Evolutionary conservation across 1,140 invertebrate species (phyloP), one percentile per base, ranked within the genome.

Genomic region (Neodiprion pinetum): DNA sequence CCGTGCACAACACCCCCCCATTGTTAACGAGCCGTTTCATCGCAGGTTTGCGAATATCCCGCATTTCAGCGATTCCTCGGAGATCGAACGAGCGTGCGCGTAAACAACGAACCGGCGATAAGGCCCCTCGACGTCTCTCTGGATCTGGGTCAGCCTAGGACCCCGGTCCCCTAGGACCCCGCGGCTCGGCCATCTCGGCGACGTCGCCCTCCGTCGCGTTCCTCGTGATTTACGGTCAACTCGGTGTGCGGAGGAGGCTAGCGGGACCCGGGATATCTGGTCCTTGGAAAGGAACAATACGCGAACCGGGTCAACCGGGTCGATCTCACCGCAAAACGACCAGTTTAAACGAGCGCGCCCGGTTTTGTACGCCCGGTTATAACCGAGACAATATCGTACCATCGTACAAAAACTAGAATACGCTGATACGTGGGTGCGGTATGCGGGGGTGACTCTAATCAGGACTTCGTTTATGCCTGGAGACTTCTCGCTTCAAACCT

Each of bases 281-380:
- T 83, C 86, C 85, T 87, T 12, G n/a, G 3, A 12, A 61, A 61
- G n/a, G 53, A 61, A 61, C 53, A 61, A 61, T 61, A 9, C 11
- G 53, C 53, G 53, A 61, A 14, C 53, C 11, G 53, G 53, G 53
- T 61, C 53, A 61, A 7, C 53, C 11, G 53, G 53, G 53, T 61
- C 53, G 53, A 61, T 17, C 53, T 40, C 28, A 40, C 28, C 28
- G 28, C 28, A 40, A 40, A 40, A 40, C 80, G 80, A 80, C 82
- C 80, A 84, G 80, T 86, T 84, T 84, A 83, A 81, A 84, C 80
- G 78, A 74, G 73, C 77, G 70, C 71, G 80, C 77, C 76, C 80
- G 73, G 74, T 83, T 85, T 87, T 86, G 61, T 81, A 79, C 74
- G 80, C 76, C 76, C 85, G 84, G 85, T 87, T 87, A 87, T 86